Base-by-base conservation (phyloP, 2,797 vertebrate species). In the Neosalanx taihuensis region DNA sequence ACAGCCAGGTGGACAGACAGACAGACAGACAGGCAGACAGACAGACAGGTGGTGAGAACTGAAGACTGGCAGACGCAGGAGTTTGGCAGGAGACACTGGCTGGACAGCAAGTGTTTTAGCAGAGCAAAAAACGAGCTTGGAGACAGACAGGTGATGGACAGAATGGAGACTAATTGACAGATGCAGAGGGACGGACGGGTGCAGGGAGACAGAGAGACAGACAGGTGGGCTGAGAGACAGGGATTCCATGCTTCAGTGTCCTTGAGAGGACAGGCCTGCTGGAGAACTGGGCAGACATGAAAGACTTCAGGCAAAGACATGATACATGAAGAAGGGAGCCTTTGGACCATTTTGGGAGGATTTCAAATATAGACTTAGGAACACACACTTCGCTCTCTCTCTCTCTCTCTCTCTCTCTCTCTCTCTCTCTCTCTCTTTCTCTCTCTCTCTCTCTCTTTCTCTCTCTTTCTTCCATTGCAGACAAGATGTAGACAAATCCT, bases 171-270 rank as follows among this genome's bases (percentile, higher is more conserved):
- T 46, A 3, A 46, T 13, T 46, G 53, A 70, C 30, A 33, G 61
- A 29, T 30, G 12, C 0, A 61, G 33, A 66, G 46, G 26, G 62
- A 64, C n/a, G 29, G 72, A 71, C 12, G 62, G 46, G 62, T 31
- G 5, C 58, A 53, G 9, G 26, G 49, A 20, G 23, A 41, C 31
- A 57, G 53, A 63, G 33, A 41, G 51, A 67, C 17, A 6, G 53
- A 37, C 30, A 1, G 13, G 29, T 23, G 13, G 13, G 9, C 1
- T 33, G 29, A 61, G 35, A 73, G 41, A 29, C 18, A 46, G 41
- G 12, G 41, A 12, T 46, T 46, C 41, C 41, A 46, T 46, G 41
- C 10, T 12, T 46, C 41, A 13, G 41, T 46, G 7, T 46, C 41
- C 41, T 13, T 46, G 41, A 46, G 41, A 46, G 41, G 41, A 46